Evolutionary conservation across 2,888 invertebrate species (phyloP).

Genomic region (Epinotia demarniana): DNA sequence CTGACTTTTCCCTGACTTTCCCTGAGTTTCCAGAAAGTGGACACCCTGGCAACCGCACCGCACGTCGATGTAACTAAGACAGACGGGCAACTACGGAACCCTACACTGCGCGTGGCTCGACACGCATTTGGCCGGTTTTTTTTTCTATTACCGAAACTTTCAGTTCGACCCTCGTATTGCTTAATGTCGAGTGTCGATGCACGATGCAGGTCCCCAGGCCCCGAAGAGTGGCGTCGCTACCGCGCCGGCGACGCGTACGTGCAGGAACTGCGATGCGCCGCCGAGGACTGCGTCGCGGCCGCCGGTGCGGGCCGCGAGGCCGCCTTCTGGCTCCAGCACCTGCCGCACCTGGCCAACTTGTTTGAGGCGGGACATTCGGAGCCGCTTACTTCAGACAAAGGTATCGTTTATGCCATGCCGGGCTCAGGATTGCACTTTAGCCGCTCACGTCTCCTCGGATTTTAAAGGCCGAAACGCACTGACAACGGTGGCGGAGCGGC

Average conservation of each 20-base stretch:
- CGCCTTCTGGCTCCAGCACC: constrained; percentile 77
- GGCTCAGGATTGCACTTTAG: not conserved
- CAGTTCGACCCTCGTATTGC: too few species aligned
- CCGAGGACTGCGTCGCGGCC: constrained; percentile 43
- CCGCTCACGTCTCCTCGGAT: too few species aligned
- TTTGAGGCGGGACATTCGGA: constrained; percentile 62
- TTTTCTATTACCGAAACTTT: too few species aligned
- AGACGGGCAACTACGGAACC: too few species aligned
- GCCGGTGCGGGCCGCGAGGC: constrained; percentile 60
- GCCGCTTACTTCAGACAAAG: constrained; percentile 62
- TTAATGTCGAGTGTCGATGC: not conserved
- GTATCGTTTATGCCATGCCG: constrained; percentile 50
- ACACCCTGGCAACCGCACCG: too few species aligned
- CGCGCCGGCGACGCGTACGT: constrained; percentile 78
- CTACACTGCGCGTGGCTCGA: too few species aligned
- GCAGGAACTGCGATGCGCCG: constrained; percentile 68
- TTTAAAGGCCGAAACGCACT: too few species aligned
- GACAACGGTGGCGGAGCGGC: too few species aligned
- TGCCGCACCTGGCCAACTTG: constrained; percentile 66
- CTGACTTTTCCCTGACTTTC: too few species aligned
- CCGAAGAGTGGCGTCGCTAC: constrained; percentile 86
- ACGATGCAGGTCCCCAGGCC: constrained; percentile 82
- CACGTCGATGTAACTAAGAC: too few species aligned
- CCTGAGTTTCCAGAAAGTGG: too few species aligned
- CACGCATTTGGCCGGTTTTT: too few species aligned